These are phyloP conservation scores for Peromyscus polionotus DNA, from an alignment of 2,113 vertebrate species.

Conservation along the genomic window DNA sequence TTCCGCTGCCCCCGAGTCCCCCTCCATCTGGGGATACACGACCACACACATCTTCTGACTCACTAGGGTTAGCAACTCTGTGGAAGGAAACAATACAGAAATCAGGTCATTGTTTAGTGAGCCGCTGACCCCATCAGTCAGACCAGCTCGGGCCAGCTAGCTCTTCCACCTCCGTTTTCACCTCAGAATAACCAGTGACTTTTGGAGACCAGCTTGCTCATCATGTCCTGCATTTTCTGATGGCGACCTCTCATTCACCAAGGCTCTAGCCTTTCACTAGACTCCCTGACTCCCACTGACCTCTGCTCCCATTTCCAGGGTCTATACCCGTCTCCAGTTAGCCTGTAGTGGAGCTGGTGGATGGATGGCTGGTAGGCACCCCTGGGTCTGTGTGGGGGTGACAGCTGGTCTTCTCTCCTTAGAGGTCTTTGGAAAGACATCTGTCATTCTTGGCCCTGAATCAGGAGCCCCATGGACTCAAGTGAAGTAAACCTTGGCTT, in stretches of 20 bases:
- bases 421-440: constrained; percentile 7
- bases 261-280: not conserved
- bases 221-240: not conserved
- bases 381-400: not conserved
- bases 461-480: not conserved
- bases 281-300: not conserved
- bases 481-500: not conserved
- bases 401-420: not conserved
- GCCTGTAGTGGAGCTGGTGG: not conserved
- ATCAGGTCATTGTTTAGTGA: not conserved
- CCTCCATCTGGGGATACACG: constrained; percentile 89
- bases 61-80: constrained; percentile 91
- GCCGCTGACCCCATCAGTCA: not conserved
- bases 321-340: not conserved
- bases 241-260: not conserved
- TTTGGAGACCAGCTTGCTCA: not conserved
- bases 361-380: not conserved
- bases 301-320: not conserved
- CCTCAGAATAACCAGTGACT: not conserved
- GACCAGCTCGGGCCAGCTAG: not conserved
- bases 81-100: constrained; percentile 4
- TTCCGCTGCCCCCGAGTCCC: not conserved
- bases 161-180: not conserved
- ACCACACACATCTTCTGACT: constrained; percentile 95
- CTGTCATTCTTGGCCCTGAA: not conserved